Evolutionary conservation across 2,888 invertebrate species (phyloP).

Genomic region (Stegana nigrithorax): DNA sequence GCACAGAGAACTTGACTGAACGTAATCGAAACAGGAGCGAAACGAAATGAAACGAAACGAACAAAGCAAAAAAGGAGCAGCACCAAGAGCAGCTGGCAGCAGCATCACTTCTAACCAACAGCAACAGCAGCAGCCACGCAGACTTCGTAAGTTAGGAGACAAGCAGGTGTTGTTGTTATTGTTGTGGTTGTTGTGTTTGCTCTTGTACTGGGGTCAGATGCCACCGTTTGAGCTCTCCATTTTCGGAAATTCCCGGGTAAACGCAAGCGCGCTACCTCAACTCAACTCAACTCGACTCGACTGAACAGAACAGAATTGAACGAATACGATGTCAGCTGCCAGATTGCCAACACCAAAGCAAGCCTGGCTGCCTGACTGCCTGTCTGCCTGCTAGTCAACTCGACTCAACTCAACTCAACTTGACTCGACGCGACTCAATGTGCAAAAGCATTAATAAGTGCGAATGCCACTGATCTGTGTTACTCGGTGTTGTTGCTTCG

Average conservation of each 20-base stretch:
- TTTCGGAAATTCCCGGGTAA: conserved; percentile 67
- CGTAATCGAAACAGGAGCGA: not conserved
- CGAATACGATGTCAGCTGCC: too few species aligned
- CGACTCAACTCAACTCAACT: conserved; percentile 9
- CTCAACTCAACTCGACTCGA: not conserved
- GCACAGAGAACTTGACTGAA: not conserved
- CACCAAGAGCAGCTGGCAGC: conserved; percentile 16
- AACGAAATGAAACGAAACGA: not conserved
- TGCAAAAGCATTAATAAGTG: not conserved
- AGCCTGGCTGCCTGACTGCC: conserved; percentile 19
- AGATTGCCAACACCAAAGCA: too few species aligned
- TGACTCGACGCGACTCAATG: not conserved
- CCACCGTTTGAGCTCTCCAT: conserved; percentile 29
- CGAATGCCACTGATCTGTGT: not conserved
- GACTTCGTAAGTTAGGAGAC: not conserved
- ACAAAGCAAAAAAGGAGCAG: too few species aligned
- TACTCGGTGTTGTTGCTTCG: conserved; percentile 5
- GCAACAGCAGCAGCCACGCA: not conserved
- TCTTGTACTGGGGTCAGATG: not conserved
- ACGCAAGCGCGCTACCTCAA: conserved; percentile 65
- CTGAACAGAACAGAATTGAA: too few species aligned
- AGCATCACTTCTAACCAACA: too few species aligned
- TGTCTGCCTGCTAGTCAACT: conserved; percentile 9
- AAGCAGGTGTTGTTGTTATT: conserved; percentile 27
- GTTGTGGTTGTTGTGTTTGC: not conserved